phyloP scores from a whole-genome alignment of 2,888 invertebrate species.

The Abscondita cerata region DNA sequence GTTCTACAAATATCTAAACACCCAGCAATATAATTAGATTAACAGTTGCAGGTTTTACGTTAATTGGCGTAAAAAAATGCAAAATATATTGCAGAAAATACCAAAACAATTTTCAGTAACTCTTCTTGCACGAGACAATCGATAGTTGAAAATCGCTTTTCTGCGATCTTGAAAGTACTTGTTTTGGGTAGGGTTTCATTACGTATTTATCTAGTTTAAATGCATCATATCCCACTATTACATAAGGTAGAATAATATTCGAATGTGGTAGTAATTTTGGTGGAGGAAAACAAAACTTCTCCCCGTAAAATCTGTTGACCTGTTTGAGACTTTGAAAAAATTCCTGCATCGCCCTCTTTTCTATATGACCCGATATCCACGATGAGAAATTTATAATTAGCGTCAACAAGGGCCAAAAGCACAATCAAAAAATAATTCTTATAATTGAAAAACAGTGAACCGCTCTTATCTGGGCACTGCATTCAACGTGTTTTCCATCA shows the following conservation, averaged over 20 bases:
- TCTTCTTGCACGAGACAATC: no score
- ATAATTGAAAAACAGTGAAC: conserved; percentile 41
- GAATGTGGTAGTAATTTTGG: conserved; percentile 4
- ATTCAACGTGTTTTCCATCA: conserved; percentile 4
- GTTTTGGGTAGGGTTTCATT: no score
- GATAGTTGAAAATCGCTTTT: no score
- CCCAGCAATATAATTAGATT: not conserved
- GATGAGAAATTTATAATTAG: conserved; percentile 43
- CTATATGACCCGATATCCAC: conserved; percentile 47
- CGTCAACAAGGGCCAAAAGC: conserved; percentile 43
- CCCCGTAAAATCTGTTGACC: no score
- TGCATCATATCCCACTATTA: conserved; percentile 1
- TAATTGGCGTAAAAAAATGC: conserved; percentile 4
- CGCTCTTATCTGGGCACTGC: not conserved
- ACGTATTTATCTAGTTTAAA: no score
- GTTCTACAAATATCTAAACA: not conserved
- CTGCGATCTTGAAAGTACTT: not conserved
- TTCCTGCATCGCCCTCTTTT: conserved; percentile 45
- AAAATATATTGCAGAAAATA: not conserved
- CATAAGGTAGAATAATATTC: conserved; percentile 2
- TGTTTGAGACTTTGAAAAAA: conserved; percentile 25
- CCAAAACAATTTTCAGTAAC: no score
- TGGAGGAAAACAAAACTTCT: conserved; percentile 1
- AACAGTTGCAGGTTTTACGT: conserved; percentile 1
- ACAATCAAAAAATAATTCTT: conserved; percentile 39